phyloP scores from a whole-genome alignment of 2,113 vertebrate species.

The Stigmatopora nigra region DNA sequence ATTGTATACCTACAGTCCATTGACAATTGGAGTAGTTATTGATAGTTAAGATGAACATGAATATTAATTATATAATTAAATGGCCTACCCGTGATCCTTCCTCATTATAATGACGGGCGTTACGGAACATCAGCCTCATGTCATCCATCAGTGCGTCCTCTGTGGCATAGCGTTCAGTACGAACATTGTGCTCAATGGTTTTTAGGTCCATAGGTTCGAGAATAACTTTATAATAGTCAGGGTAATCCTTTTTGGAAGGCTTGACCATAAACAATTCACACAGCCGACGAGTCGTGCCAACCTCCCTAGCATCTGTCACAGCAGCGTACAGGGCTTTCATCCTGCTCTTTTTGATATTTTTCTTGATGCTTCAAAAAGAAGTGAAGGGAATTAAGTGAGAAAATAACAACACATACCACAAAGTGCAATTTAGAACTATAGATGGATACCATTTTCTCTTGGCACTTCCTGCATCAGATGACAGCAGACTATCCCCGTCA shows the following conservation, averaged over 20 bases:
- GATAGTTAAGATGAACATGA: background rate
- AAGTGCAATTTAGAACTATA: background rate
- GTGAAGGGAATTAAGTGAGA: background rate
- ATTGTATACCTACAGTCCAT: conserved; percentile 82
- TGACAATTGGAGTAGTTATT: background rate
- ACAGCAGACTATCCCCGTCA: conserved; percentile 92
- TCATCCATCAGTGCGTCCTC: conserved; percentile 90
- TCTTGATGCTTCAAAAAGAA: conserved; percentile 76
- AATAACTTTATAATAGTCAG: conserved; percentile 97
- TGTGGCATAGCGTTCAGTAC: conserved; percentile 81
- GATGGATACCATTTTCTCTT: conserved; percentile 85
- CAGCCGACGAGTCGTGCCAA: conserved; percentile 79
- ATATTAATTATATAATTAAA: background rate
- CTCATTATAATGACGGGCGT: conserved; percentile 96
- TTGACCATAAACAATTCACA: conserved; percentile 97
- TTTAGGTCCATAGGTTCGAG: conserved; percentile 96
- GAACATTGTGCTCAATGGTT: conserved; percentile 91
- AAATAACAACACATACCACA: background rate
- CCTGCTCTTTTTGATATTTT: conserved; percentile 88
- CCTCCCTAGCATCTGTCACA: conserved; percentile 84
- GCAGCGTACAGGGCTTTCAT: conserved; percentile 89
- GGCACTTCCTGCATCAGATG: conserved; percentile 84
- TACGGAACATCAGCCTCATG: conserved; percentile 95
- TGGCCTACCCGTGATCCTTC: conserved; percentile 89
- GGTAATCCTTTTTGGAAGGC: conserved; percentile 97